Evolutionary conservation across 1,140 invertebrate genomes (phyloP), one percentile per base, ranked within the genome.

Genomic region (Drosophila sturtevanti): DNA sequence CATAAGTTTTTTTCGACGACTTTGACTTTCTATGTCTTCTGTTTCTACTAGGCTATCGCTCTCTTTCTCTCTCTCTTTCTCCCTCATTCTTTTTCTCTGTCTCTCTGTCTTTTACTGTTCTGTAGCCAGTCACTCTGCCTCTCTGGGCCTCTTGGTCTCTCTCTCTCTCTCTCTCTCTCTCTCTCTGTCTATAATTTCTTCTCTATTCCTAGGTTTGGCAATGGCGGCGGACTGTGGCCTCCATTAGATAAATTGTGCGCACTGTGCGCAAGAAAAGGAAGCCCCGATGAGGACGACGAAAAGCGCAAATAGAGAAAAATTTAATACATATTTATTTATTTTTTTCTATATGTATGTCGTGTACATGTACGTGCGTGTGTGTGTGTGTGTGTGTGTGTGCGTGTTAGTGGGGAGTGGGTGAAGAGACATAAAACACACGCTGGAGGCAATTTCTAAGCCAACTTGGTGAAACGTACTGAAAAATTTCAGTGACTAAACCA

Each of bases 281-380:
- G 12, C 35, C 35, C 38, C 22, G 35, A 61, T 38, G 34, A 38
- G 7, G 60, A 41, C 18, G 60, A 48, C 41, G 38, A 62, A 62
- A 62, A 62, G 60, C 60, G 60, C 60, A 62, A 62, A 62, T 44
- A 41, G 60, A 62, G 60, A 62, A 62, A 62, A 62, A 48, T 62
- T 21, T 24, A 34, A 48, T 62, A 62, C 38, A 44, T 62, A 44
- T 41, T 24, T 44, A 41, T 48, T 48, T 48, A 48, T 48, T 48
- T 48, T 48, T 18, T 48, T 48, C 41, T 3, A 10, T 48, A 21
- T 18, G 7, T 48, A 21, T 48, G 4, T 41, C 2, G 0, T 0
- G 11, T 11, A 37, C 18, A 9, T 12, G n/a, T 35, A 35, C 16
- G 16, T 37, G 16, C 11, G 12, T 41, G 5, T 27, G 18, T 31